A percentile compares a stretch with the other conserved stretches of the same genome.
phyloP scores from a whole-genome alignment of 2,888 invertebrate species.

The Polymixis lichenea region DNA sequence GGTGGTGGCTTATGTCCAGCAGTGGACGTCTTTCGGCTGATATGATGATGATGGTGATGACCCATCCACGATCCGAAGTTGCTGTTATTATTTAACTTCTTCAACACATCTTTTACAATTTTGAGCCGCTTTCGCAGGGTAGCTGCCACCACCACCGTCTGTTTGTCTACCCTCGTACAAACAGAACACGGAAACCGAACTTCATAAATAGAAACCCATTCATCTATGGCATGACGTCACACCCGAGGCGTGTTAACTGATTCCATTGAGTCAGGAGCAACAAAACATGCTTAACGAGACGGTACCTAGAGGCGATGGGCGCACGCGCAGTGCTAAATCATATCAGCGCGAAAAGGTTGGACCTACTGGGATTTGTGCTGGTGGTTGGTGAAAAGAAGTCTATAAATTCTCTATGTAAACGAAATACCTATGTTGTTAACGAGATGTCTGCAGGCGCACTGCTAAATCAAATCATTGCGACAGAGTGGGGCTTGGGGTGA shows the following conservation, averaged over 20 bases:
- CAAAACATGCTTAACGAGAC: conserved; percentile 61
- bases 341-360: conserved; percentile 29
- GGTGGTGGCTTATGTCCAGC: too few relatives aligned
- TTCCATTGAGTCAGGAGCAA: conserved; percentile 51
- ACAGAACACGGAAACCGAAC: conserved; percentile 21
- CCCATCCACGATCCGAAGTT: too few relatives aligned
- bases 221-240: conserved; percentile 36
- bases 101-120: not conserved
- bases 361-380: conserved; percentile 16
- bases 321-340: conserved; percentile 33
- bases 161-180: not conserved
- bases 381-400: too few relatives aligned
- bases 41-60: too few relatives aligned
- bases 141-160: not conserved
- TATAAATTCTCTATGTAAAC: too few relatives aligned
- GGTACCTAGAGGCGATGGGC: conserved; percentile 58
- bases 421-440: too few relatives aligned
- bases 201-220: conserved; percentile 35
- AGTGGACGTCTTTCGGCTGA: too few relatives aligned
- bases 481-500: not conserved
- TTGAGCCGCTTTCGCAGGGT: not conserved
- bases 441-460: not conserved
- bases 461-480: not conserved
- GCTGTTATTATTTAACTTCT: too few relatives aligned
- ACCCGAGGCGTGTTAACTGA: conserved; percentile 62